phyloP scores from a whole-genome alignment of 1,140 invertebrate species.

The Hesperophylax magnus region DNA sequence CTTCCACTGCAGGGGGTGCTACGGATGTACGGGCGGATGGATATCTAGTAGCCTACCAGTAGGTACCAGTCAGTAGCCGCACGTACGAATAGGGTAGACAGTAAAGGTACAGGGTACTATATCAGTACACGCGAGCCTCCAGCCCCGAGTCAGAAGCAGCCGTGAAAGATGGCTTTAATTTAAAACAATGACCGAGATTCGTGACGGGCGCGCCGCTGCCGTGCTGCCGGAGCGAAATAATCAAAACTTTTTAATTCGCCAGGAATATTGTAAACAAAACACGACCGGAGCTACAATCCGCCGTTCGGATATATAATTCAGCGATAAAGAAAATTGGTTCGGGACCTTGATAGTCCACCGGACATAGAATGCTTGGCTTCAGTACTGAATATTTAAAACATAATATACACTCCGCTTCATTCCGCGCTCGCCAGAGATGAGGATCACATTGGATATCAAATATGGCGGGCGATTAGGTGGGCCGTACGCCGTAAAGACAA shows the following conservation, averaged over 20 bases:
- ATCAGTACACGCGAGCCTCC: background rate
- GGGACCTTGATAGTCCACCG: slow-evolving; percentile 37
- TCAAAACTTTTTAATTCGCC: slow-evolving; percentile 49
- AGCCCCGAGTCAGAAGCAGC: background rate
- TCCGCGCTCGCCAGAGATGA: slow-evolving; percentile 1
- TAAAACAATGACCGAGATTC: slow-evolving; percentile 36
- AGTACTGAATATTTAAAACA: slow-evolving; percentile 47
- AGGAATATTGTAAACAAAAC: slow-evolving; percentile 38
- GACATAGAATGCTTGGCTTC: slow-evolving; percentile 15
- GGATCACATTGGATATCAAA: slow-evolving; percentile 9
- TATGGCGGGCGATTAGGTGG: background rate
- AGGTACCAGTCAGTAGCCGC: background rate
- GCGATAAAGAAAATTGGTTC: slow-evolving; percentile 51
- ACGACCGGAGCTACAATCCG: slow-evolving; percentile 44
- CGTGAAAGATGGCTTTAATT: slow-evolving; percentile 28
- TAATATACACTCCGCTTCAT: background rate
- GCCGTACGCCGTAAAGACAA: background rate
- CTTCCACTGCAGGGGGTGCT: background rate
- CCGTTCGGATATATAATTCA: slow-evolving; percentile 49
- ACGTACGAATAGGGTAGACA: background rate
- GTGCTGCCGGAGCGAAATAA: slow-evolving; percentile 8
- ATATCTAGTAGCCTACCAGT: too few relatives aligned
- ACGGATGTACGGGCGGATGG: background rate
- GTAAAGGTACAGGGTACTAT: background rate
- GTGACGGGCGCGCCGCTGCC: slow-evolving; percentile 14